Evolutionary conservation across 2,113 vertebrate genomes (phyloP).

Genomic region (Sinocyclocheilus grahami): DNA sequence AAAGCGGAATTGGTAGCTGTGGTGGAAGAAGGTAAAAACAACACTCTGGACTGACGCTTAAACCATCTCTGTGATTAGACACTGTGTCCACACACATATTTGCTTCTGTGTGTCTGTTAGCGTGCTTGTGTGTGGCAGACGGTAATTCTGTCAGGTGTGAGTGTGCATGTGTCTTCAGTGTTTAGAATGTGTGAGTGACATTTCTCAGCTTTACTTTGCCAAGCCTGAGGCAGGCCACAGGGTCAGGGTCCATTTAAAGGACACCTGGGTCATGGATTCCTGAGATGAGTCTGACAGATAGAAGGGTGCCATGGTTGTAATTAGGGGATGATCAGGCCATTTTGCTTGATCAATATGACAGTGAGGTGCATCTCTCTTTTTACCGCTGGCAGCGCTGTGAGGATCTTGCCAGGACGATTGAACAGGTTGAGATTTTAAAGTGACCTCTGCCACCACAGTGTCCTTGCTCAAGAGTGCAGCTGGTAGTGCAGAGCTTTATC

Average conservation of each 20-base stretch:
- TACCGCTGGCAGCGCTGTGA: neutral
- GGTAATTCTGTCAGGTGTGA: neutral
- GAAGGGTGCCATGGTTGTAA: slow-evolving; percentile 37
- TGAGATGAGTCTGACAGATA: slow-evolving; percentile 18
- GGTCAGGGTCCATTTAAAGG: slow-evolving; percentile 16
- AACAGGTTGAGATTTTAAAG: neutral
- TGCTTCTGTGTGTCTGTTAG: slow-evolving; percentile 18
- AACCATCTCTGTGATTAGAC: slow-evolving; percentile 49
- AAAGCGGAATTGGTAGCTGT: slow-evolving; percentile 39
- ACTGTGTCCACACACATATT: slow-evolving; percentile 1
- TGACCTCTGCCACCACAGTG: neutral
- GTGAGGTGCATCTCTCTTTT: slow-evolving; percentile 1
- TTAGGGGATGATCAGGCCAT: slow-evolving; percentile 22
- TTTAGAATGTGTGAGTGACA: neutral
- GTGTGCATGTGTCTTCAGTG: slow-evolving; percentile 21
- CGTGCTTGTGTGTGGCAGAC: neutral
- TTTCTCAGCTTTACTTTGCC: neutral
- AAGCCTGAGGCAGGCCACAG: neutral
- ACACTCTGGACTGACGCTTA: slow-evolving; percentile 15
- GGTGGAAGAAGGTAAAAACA: slow-evolving; percentile 37
- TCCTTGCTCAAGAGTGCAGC: neutral
- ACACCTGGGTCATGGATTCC: neutral
- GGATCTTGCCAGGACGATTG: slow-evolving; percentile 9
- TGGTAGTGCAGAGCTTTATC: slow-evolving; percentile 15
- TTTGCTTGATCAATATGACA: slow-evolving; percentile 2